These are phyloP conservation scores for Lingula anatina DNA, from an alignment of 2,888 invertebrate genomes.

Conservation along the genomic window DNA sequence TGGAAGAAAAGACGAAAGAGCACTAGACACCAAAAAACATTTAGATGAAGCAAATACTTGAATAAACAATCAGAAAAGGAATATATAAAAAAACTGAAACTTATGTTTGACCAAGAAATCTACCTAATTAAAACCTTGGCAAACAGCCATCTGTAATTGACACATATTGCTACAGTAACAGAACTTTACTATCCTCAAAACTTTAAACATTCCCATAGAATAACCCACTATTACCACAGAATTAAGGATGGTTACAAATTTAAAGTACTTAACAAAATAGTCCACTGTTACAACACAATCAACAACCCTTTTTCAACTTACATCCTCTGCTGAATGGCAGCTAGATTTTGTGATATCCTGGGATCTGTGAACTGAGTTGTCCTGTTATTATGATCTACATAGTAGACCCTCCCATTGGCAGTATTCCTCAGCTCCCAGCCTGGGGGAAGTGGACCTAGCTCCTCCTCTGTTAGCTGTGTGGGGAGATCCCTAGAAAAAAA, in stretches of 20 bases:
- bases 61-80: neutral
- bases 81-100: no score
- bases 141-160: no score
- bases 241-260: no score
- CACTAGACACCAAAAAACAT: neutral
- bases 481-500: slow-evolving; percentile 30
- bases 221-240: no score
- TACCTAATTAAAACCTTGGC: no score
- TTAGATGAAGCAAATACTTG: neutral
- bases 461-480: slow-evolving; percentile 54
- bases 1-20: neutral
- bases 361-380: slow-evolving; percentile 92
- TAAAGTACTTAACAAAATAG: no score
- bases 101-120: no score
- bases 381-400: slow-evolving; percentile 90
- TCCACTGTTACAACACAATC: no score
- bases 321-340: slow-evolving; percentile 38
- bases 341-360: slow-evolving; percentile 49
- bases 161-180: neutral
- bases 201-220: no score
- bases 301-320: no score
- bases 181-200: no score
- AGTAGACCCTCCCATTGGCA: slow-evolving; percentile 82
- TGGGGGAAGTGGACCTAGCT: slow-evolving; percentile 78
- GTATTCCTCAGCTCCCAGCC: slow-evolving; percentile 96